phyloP scores from a whole-genome alignment of 2,888 invertebrate species.

The Eristalis intricaria region DNA sequence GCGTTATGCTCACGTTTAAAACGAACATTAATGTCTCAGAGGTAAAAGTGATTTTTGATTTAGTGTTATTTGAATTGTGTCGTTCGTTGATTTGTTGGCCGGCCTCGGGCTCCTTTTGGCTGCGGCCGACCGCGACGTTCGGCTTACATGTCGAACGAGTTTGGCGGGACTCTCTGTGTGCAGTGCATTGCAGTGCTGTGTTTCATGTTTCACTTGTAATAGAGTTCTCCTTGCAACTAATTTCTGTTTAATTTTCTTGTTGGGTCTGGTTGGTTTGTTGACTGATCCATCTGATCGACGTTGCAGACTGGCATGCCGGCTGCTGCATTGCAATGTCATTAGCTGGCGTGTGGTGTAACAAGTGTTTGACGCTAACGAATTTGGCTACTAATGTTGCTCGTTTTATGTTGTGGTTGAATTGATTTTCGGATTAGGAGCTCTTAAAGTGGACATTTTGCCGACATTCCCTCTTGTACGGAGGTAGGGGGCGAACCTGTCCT shows the following conservation, averaged over 20 bases:
- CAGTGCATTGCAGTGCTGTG: neutral
- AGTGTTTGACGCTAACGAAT: constrained; percentile 70
- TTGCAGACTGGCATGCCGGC: constrained; percentile 20
- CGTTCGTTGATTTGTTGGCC: constrained; percentile 68
- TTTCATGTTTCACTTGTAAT: constrained; percentile 51
- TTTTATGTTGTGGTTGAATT: constrained; percentile 37
- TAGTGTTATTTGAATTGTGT: constrained; percentile 73
- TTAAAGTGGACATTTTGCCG: neutral
- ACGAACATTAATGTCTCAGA: constrained; percentile 72
- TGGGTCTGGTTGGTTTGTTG: constrained; percentile 30
- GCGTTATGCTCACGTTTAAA: constrained; percentile 72
- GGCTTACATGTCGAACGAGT: constrained; percentile 31
- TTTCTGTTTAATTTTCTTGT: constrained; percentile 58
- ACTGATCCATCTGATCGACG: constrained; percentile 53
- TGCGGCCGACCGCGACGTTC: constrained; percentile 5
- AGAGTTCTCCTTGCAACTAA: constrained; percentile 55
- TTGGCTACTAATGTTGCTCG: constrained; percentile 60
- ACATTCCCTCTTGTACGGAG: too few relatives aligned
- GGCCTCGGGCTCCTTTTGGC: constrained; percentile 48
- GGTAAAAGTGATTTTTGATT: constrained; percentile 74
- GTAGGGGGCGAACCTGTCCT: too few relatives aligned
- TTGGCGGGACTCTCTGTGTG: constrained; percentile 33
- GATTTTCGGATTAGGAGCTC: constrained; percentile 1
- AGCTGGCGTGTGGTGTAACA: constrained; percentile 68
- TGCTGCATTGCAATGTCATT: constrained; percentile 69